These are phyloP conservation scores for Gastrophysa polygoni DNA, from an alignment of 2,888 invertebrate genomes.

Conservation along the genomic window DNA sequence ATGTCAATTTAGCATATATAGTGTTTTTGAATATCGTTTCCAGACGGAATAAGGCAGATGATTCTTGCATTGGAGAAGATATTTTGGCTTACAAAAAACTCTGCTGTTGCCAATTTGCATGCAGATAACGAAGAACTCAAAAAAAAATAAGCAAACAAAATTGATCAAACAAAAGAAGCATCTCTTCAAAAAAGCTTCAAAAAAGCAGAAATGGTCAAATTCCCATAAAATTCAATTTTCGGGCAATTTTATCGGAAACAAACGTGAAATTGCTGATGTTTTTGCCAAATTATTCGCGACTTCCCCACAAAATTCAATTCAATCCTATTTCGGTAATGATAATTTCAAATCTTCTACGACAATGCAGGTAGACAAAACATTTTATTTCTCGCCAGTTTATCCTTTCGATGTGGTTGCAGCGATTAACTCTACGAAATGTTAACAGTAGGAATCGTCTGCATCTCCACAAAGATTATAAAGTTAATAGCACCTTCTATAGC, in stretches of 20 bases:
- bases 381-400: neutral
- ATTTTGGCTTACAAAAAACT: neutral
- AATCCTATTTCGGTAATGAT: neutral
- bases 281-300: neutral
- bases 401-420: neutral
- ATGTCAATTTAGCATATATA: neutral
- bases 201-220: neutral
- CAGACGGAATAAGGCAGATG: neutral
- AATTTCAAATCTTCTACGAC: neutral
- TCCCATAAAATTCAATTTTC: neutral
- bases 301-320: neutral
- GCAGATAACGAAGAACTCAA: neutral
- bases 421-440: neutral
- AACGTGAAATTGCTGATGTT: neutral
- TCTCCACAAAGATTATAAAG: conserved; percentile 5
- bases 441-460: neutral
- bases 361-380: too few relatives aligned
- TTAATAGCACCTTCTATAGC: neutral
- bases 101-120: neutral
- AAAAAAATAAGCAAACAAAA: neutral
- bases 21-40: neutral
- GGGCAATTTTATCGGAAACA: neutral
- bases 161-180: neutral
- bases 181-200: neutral
- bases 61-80: neutral